Evolutionary conservation across 2,113 vertebrate species (phyloP).

Genomic region (Illadopsis cleaveri): DNA sequence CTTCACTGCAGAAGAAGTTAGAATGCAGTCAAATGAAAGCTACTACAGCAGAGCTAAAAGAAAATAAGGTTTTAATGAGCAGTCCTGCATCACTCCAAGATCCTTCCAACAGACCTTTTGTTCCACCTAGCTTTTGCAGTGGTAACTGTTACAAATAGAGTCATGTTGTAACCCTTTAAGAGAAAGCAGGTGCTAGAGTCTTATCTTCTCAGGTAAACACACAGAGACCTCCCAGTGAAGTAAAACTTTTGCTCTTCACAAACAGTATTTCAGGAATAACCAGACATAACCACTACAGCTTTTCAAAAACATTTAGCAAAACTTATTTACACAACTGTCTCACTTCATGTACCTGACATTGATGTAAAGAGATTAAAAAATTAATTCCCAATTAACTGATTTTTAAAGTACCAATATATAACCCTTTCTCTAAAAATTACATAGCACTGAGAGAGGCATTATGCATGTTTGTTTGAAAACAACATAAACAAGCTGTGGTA

Average conservation of each 20-base stretch:
- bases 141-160: background rate
- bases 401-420: background rate
- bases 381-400: background rate
- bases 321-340: background rate
- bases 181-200: background rate
- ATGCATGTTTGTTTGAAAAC: background rate
- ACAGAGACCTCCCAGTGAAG: background rate
- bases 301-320: background rate
- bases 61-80: background rate
- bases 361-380: background rate
- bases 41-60: background rate
- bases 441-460: fast-evolving
- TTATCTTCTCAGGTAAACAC: background rate
- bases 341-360: background rate
- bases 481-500: background rate
- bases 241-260: background rate
- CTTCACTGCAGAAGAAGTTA: background rate
- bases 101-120: background rate
- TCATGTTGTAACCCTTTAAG: background rate
- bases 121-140: background rate
- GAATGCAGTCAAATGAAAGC: background rate
- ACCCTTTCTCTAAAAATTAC: background rate
- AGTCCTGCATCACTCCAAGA: background rate
- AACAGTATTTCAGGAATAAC: background rate
- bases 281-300: background rate